Evolutionary conservation across 1,140 invertebrate species (phyloP).

Genomic region (Drosophila tsacasi): DNA sequence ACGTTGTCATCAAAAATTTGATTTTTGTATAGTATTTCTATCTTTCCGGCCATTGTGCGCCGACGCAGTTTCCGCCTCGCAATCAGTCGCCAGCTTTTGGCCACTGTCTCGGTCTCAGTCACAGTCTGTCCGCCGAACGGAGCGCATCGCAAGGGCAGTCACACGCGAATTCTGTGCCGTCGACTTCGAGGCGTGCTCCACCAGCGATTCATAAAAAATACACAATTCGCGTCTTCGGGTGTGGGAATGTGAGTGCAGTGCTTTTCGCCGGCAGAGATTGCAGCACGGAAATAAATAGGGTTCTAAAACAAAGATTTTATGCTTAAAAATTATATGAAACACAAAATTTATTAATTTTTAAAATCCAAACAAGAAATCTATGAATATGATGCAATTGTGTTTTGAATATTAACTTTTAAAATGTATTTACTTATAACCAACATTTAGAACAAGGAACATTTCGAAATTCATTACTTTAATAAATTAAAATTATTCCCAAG

Average conservation of each 20-base stretch:
- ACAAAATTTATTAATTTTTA: too few species aligned
- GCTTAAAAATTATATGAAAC: neutral
- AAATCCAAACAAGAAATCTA: neutral
- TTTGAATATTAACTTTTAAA: neutral
- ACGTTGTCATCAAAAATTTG: too few species aligned
- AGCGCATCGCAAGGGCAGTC: slow-evolving; percentile 60
- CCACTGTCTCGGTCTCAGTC: slow-evolving; percentile 47
- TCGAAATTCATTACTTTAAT: neutral
- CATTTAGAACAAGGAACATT: neutral
- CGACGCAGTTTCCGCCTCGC: slow-evolving; percentile 45
- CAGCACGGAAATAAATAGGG: slow-evolving; percentile 7
- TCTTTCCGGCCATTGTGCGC: too few species aligned
- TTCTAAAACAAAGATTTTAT: neutral
- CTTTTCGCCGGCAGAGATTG: slow-evolving; percentile 8
- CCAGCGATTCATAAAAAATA: slow-evolving; percentile 19
- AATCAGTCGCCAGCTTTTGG: slow-evolving; percentile 34
- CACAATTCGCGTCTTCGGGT: slow-evolving; percentile 28
- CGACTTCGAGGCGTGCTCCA: slow-evolving; percentile 59
- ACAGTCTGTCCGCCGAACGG: slow-evolving; percentile 80
- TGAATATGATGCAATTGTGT: too few species aligned
- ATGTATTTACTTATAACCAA: neutral
- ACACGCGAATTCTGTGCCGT: slow-evolving; percentile 64
- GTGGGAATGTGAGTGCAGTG: slow-evolving; percentile 8
- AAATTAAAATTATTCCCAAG: neutral
- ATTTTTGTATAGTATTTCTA: too few species aligned